Evolutionary conservation across 2,888 invertebrate genomes (phyloP).

Genomic region (Rhagonycha fulva): DNA sequence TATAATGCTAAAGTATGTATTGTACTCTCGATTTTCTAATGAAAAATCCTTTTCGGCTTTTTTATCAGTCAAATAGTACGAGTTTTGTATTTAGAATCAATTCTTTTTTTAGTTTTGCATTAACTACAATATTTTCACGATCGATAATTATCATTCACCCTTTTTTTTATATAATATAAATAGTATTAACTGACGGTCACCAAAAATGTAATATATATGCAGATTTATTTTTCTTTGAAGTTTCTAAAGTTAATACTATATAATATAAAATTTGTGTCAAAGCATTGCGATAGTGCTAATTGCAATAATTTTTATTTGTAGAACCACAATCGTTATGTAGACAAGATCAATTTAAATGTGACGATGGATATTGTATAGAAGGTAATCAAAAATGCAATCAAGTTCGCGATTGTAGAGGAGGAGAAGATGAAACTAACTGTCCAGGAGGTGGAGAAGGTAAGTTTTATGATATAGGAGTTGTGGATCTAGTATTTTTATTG

Average conservation of each 20-base stretch:
- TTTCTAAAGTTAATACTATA: neutral
- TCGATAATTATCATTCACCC: neutral
- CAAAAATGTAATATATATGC: neutral
- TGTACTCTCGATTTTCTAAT: conserved; percentile 17
- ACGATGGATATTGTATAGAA: conserved; percentile 62
- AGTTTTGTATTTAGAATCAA: neutral
- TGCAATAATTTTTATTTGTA: conserved; percentile 6
- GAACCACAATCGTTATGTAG: conserved; percentile 18
- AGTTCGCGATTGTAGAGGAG: conserved; percentile 61
- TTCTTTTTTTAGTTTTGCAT: neutral
- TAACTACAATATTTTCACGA: neutral
- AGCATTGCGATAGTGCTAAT: neutral
- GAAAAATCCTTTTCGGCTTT: conserved; percentile 8
- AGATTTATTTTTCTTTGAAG: neutral
- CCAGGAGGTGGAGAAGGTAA: conserved; percentile 33
- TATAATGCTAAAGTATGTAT: conserved; percentile 22
- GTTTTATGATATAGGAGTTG: conserved; percentile 2
- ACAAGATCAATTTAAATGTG: conserved; percentile 58
- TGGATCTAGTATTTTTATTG: neutral
- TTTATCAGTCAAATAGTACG: neutral
- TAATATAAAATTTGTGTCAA: neutral
- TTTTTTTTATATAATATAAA: neutral
- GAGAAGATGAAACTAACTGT: conserved; percentile 68
- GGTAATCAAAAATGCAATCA: conserved; percentile 62
- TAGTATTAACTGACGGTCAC: neutral